These are phyloP conservation scores for Spinibarbus caldwelli DNA, from an alignment of 2,797 vertebrate species.

Conservation along the genomic window DNA sequence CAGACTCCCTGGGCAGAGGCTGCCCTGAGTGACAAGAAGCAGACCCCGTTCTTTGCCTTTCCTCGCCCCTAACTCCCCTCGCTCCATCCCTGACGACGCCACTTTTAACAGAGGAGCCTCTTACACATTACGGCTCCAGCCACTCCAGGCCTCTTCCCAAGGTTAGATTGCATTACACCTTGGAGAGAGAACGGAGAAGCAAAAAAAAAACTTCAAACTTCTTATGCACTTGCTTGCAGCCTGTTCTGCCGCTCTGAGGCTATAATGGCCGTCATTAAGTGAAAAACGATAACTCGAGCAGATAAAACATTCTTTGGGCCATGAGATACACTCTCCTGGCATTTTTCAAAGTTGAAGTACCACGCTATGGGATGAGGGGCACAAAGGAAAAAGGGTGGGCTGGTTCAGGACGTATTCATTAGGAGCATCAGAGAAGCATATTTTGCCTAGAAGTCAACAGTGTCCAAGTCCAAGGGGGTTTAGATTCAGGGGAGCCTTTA, in stretches of 20 bases:
- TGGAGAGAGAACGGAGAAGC: conserved; percentile 57
- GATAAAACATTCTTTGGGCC: conserved; percentile 72
- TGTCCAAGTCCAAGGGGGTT: background rate
- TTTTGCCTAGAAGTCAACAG: conserved; percentile 50
- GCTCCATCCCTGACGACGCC: conserved; percentile 54
- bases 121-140: conserved; percentile 63
- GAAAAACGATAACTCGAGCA: conserved; percentile 72
- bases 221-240: conserved; percentile 73
- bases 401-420: conserved; percentile 67
- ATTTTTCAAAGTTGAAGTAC: conserved; percentile 64
- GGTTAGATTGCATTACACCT: conserved; percentile 72
- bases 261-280: conserved; percentile 71
- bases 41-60: conserved; percentile 75
- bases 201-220: conserved; percentile 62
- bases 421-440: conserved; percentile 51
- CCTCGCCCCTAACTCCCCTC: conserved; percentile 64
- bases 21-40: conserved; percentile 77
- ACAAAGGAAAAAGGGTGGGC: conserved; percentile 63
- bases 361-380: conserved; percentile 58
- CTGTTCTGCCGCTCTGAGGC: conserved; percentile 54
- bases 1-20: conserved; percentile 64
- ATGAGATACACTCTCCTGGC: conserved; percentile 61
- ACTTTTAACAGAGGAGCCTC: conserved; percentile 61
- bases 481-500: conserved; percentile 52
- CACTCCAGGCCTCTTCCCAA: conserved; percentile 65